A percentile compares a stretch with the other conserved stretches of the same genome.
Conservation (phyloP, 2,888 invertebrate genomes). For the Steinernema hermaphroditum region DNA sequence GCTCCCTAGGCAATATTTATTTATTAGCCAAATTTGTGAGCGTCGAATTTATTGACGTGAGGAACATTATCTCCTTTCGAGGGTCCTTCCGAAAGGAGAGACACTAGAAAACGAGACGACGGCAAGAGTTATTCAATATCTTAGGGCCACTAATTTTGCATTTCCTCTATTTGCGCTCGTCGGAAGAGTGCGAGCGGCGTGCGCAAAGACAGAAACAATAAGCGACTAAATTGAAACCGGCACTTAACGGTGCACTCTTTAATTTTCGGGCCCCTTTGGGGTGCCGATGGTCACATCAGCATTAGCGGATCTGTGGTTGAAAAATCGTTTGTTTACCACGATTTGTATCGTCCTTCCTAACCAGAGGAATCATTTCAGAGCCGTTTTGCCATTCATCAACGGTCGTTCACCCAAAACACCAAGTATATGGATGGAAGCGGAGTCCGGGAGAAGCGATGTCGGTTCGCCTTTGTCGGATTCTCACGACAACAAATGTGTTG, state of each 20-base stretch:
- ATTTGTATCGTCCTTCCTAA: constrained; percentile 15
- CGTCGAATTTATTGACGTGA: not conserved
- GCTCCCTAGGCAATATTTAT: not conserved
- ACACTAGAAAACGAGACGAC: constrained; percentile 30
- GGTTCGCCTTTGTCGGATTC: constrained; percentile 17
- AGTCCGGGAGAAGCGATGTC: constrained; percentile 9
- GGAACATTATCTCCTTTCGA: not conserved
- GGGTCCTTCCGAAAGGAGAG: not conserved
- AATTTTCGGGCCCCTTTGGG: not conserved
- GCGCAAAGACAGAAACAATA: not conserved
- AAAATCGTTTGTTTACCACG: constrained; percentile 25
- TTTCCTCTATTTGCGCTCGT: constrained; percentile 27
- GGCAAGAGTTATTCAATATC: constrained; percentile 30
- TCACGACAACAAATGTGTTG: constrained; percentile 24
- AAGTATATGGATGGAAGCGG: constrained; percentile 9
- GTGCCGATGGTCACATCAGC: constrained; percentile 13
- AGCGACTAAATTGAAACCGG: constrained; percentile 9
- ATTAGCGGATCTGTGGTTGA: constrained; percentile 17
- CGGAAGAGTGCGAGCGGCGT: not conserved
- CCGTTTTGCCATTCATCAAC: constrained; percentile 27
- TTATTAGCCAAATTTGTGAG: not conserved
- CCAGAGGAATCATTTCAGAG: constrained; percentile 22
- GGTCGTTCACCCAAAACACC: constrained; percentile 25
- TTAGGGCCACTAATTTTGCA: constrained; percentile 30
- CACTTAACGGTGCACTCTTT: not conserved